Percentiles rank a stretch among this genome's conserved stretches.
Conservation (phyloP, 2,113 vertebrate species). For the Xenus cinereus region DNA sequence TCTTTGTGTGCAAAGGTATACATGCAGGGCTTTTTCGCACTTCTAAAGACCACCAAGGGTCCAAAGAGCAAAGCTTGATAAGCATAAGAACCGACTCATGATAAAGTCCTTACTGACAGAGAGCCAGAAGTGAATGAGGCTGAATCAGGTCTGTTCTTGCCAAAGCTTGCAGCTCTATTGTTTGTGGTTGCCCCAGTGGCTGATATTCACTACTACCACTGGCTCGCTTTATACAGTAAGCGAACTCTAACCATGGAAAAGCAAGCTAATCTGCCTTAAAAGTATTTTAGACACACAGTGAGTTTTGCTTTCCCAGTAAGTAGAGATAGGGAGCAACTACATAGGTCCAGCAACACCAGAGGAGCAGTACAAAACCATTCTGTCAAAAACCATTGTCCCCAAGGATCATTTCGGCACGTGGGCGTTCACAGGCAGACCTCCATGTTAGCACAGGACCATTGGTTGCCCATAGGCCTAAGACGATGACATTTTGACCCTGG, state of each 20-base stretch:
- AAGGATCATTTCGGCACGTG: not conserved
- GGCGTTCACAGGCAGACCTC: not conserved
- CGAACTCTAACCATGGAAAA: not conserved
- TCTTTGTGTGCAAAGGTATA: not conserved
- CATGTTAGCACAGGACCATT: not conserved
- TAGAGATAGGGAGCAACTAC: not conserved
- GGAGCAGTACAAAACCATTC: not conserved
- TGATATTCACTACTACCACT: not conserved
- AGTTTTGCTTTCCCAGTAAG: not conserved
- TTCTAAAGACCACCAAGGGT: not conserved
- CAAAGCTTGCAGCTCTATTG: not conserved
- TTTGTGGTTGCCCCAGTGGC: not conserved
- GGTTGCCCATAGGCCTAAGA: not conserved
- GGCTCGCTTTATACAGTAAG: not conserved
- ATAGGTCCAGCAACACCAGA: not conserved
- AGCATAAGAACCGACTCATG: not conserved
- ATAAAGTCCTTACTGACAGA: not conserved
- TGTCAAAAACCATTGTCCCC: not conserved
- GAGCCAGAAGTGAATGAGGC: not conserved
- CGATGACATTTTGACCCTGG: not conserved
- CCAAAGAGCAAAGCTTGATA: not conserved
- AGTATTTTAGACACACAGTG: not conserved
- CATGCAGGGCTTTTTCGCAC: not conserved
- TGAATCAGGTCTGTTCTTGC: not conserved
- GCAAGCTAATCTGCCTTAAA: not conserved